Conservation (phyloP, 37 sponge, comb jelly and placozoan species). For the Beroe ovata region DNA sequence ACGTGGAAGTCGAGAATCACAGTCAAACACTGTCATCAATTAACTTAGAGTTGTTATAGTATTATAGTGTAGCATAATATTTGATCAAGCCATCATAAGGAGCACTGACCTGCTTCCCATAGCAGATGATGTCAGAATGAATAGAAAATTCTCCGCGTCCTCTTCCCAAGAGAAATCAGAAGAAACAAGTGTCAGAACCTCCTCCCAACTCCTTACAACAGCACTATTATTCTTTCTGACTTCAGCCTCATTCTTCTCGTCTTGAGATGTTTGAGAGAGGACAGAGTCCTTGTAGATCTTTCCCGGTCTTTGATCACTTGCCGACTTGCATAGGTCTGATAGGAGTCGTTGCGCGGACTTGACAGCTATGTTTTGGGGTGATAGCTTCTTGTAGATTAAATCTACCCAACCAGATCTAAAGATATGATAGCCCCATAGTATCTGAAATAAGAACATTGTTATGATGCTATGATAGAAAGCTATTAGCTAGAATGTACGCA, state of each 20-base stretch:
- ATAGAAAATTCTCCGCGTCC: not conserved
- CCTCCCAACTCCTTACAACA: slow-evolving; percentile 28
- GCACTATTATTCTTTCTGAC: not conserved
- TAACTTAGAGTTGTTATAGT: not conserved
- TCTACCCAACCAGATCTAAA: slow-evolving; percentile 11
- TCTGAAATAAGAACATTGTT: slow-evolving; percentile 6
- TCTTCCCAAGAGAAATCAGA: slow-evolving; percentile 40
- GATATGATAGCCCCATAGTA: slow-evolving; percentile 42
- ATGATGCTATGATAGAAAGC: too few relatives aligned
- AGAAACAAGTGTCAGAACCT: not conserved
- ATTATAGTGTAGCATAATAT: not conserved
- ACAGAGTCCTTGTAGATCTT: not conserved
- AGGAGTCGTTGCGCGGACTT: slow-evolving; percentile 21
- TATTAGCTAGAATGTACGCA: too few relatives aligned
- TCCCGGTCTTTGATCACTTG: not conserved
- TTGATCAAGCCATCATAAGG: not conserved
- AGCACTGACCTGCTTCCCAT: slow-evolving; percentile 13
- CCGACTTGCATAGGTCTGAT: not conserved
- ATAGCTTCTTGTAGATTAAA: slow-evolving; percentile 6
- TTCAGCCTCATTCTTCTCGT: not conserved
- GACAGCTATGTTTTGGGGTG: slow-evolving; percentile 2
- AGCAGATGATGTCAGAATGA: slow-evolving; percentile 4
- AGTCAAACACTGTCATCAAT: too few relatives aligned
- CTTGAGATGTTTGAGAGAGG: not conserved
- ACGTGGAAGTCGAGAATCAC: too few relatives aligned